Evolutionary conservation across 2,888 invertebrate species (phyloP).

Genomic region (Imbricaverruca yamaguchii): DNA sequence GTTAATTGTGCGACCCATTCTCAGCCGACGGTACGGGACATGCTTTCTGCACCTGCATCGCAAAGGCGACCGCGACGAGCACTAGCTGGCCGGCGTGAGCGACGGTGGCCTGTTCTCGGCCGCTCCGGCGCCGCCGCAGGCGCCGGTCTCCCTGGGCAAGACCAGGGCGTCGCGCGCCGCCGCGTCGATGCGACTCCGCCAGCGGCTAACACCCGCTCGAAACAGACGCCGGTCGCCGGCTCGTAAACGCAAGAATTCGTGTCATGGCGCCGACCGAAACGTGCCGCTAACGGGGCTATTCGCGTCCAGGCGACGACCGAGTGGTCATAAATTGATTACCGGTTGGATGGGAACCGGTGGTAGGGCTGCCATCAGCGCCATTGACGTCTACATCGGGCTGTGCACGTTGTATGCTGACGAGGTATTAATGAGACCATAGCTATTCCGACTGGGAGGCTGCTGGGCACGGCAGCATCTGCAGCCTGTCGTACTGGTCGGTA

Average conservation of each 20-base stretch:
- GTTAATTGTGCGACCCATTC: background rate
- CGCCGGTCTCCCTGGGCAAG: background rate
- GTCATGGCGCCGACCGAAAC: background rate
- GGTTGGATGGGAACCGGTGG: background rate
- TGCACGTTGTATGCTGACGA: background rate
- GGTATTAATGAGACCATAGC: background rate
- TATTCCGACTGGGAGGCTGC: background rate
- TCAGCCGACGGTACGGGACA: background rate
- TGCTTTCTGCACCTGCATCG: background rate
- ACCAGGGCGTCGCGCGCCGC: too few species aligned
- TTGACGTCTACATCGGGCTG: background rate
- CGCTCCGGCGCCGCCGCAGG: background rate
- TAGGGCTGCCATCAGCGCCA: too few species aligned
- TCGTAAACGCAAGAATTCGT: background rate
- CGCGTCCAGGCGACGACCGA: background rate
- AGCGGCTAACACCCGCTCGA: too few species aligned
- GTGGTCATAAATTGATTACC: constrained; percentile 17
- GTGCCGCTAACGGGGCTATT: background rate
- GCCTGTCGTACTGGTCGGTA: too few species aligned
- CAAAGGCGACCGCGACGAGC: too few species aligned
- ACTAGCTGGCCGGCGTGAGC: background rate
- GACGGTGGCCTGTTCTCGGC: background rate
- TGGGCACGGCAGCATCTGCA: too few species aligned
- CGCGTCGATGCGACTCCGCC: too few species aligned
- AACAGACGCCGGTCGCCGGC: background rate